Base-by-base conservation (phyloP, 2,113 vertebrate genomes). In the Tachycineta bicolor region DNA sequence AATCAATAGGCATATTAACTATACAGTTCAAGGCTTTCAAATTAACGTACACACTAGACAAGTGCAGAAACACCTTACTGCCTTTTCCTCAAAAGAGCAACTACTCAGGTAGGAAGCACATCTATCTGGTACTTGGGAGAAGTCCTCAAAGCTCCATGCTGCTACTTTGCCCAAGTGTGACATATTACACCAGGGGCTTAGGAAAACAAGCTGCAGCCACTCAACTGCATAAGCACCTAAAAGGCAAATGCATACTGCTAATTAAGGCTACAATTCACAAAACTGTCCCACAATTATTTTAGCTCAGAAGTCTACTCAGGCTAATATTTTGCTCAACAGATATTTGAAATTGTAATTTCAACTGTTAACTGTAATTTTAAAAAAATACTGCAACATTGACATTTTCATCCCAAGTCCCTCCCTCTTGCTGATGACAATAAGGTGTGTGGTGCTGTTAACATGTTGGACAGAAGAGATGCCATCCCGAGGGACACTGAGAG, bases 391-490 rank as follows among this genome's bases (percentile, higher is more conserved):
- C 16, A 90, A 77, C 29, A 53, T 15, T 60, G 44, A 58, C 19
- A 28, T 18, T 77, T 80, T 16, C n/a, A 74, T 15, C 24, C 25
- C 31, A 71, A 75, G 24, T 46, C 63, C 44, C 12, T 53, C 34
- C 37, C 69, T 26, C 43, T 62, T 50, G 23, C 37, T 37, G 44
- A 17, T 23, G 37, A 59, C 37, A 52, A 1, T 9, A 33, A 67
- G 15, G 23, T 52, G 23, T 6, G 52, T 11, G 26, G 33, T 59
- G 19, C 20, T 58, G 39, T 5, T 9, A 23, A 17, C 33, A 28
- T 0, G 2, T 0, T 65, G 52, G 44, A 74, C 0, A 2, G 52
- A 43, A 33, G 69, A 33, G 31, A 50, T 13, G 33, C 5, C 52
- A 67, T 20, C 46, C 60, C 33, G 28, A 52, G 26, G 33, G 28